These are phyloP conservation scores for Drosophila falleni DNA, from an alignment of 2,888 invertebrate species.

Conservation along the genomic window DNA sequence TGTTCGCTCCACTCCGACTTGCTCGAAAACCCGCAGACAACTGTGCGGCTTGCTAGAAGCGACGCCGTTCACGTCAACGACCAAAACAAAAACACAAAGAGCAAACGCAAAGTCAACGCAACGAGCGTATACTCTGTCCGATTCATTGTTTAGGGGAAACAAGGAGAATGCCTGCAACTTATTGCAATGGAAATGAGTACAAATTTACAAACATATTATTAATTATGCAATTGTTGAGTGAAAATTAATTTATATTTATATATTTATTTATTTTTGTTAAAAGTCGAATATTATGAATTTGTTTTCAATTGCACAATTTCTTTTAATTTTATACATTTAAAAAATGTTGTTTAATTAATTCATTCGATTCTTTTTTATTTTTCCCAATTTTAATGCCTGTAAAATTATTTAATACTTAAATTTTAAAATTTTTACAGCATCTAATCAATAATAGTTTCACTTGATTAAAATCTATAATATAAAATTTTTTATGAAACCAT, in stretches of 20 bases:
- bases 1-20: constrained; percentile 36
- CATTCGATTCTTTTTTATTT: background rate
- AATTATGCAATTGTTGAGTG: background rate
- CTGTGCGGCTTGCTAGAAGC: constrained; percentile 64
- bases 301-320: too few species aligned
- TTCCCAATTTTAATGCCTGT: background rate
- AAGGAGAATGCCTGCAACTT: background rate
- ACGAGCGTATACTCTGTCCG: constrained; percentile 13
- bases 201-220: background rate
- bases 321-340: too few species aligned
- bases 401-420: background rate
- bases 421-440: too few species aligned
- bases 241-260: too few species aligned
- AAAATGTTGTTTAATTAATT: background rate
- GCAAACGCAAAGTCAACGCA: background rate
- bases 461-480: too few species aligned
- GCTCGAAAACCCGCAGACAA: constrained; percentile 61
- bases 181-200: background rate
- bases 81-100: constrained; percentile 46
- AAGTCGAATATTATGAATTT: too few species aligned
- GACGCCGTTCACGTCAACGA: constrained; percentile 50
- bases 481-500: too few species aligned
- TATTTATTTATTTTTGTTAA: too few species aligned
- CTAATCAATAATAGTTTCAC: too few species aligned
- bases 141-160: background rate